Percentiles rank a stretch among this genome's conserved stretches.
Evolutionary conservation across 2,797 vertebrate genomes (phyloP).

Genomic region (Chaetophractus vellerosus): DNA sequence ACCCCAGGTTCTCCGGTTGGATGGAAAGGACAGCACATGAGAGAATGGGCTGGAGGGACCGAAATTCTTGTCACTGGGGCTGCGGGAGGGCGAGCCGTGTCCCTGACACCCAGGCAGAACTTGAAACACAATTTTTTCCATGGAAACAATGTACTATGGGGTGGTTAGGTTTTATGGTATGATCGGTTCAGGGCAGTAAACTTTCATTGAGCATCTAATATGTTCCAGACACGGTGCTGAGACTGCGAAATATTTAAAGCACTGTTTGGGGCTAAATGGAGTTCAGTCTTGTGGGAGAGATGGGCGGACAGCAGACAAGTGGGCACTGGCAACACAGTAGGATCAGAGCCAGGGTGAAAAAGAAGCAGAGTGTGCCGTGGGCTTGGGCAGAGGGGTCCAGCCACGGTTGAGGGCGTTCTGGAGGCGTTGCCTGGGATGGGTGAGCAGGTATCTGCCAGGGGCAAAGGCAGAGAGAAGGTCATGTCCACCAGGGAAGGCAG

Average conservation of each 20-base stretch:
- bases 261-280: conserved; percentile 25
- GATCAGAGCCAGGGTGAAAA: not conserved
- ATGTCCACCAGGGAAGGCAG: fast-evolving
- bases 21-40: not conserved
- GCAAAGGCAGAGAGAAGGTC: not conserved
- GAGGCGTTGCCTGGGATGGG: not conserved
- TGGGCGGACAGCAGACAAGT: not conserved
- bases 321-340: fast-evolving
- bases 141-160: conserved; percentile 70
- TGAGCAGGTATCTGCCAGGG: not conserved
- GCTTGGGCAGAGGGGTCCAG: not conserved
- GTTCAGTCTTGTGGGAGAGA: conserved; percentile 43
- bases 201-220: conserved; percentile 82
- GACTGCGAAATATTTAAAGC: not conserved
- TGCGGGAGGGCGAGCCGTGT: not conserved
- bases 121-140: conserved; percentile 34
- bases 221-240: conserved; percentile 55
- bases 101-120: conserved; percentile 22
- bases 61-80: not conserved
- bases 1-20: not conserved
- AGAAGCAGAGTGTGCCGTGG: not conserved
- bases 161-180: conserved; percentile 79
- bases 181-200: conserved; percentile 83
- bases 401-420: not conserved
- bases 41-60: not conserved